Conservation (phyloP, 2,888 invertebrate species). For the Agrilus mali region DNA sequence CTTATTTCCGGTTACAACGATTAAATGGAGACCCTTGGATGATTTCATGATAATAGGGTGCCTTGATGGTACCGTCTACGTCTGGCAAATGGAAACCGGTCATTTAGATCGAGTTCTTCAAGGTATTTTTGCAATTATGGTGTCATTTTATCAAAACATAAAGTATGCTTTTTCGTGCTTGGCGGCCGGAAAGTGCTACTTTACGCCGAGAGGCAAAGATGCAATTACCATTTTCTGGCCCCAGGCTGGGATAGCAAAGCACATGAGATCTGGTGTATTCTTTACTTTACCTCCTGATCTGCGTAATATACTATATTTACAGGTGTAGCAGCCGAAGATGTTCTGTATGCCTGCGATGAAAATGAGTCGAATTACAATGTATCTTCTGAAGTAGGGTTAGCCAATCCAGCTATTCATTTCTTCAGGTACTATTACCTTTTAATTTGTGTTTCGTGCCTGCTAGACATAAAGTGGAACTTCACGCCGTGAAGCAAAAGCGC, state of each 20-base stretch:
- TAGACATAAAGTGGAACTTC: too few relatives aligned
- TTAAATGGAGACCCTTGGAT: constrained; percentile 94
- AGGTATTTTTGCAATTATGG: constrained; percentile 36
- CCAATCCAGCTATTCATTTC: constrained; percentile 91
- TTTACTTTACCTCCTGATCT: too few relatives aligned
- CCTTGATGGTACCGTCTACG: constrained; percentile 94
- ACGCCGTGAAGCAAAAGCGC: too few relatives aligned
- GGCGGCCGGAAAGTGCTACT: neutral
- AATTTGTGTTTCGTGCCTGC: too few relatives aligned
- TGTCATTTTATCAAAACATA: too few relatives aligned
- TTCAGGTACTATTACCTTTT: constrained; percentile 45
- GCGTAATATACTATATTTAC: too few relatives aligned
- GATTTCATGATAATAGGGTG: constrained; percentile 97
- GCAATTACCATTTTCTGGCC: too few relatives aligned
- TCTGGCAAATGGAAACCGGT: constrained; percentile 99
- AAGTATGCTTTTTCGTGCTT: too few relatives aligned
- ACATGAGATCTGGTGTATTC: too few relatives aligned
- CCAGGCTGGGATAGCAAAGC: too few relatives aligned
- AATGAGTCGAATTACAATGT: constrained; percentile 49
- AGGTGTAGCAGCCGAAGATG: constrained; percentile 92
- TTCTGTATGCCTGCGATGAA: constrained; percentile 88
- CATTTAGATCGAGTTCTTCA: constrained; percentile 92
- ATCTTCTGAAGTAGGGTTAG: constrained; percentile 56
- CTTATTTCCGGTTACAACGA: constrained; percentile 87
- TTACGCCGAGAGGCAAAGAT: too few relatives aligned